phyloP scores from a whole-genome alignment of 92 coral and sea anemone genomes.

The Metridium senile region DNA sequence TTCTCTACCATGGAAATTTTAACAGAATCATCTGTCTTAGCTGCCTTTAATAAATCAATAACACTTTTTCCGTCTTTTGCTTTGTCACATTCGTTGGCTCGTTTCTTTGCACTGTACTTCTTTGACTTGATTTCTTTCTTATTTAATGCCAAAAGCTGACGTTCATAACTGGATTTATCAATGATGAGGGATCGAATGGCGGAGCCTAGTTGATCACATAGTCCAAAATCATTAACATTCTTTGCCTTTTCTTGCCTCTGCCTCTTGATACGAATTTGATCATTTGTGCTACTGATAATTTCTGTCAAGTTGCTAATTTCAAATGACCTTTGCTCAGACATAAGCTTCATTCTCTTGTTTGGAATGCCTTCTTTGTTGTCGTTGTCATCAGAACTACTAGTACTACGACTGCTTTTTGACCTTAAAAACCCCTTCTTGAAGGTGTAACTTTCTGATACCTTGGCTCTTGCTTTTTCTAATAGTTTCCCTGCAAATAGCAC shows the following conservation, averaged over 20 bases:
- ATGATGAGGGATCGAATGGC: background rate
- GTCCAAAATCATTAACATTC: background rate
- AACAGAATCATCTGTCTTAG: background rate
- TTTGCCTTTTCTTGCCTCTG: background rate
- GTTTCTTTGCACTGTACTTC: background rate
- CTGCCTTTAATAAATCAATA: slow-evolving; percentile 1
- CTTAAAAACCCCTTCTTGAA: slow-evolving; percentile 1
- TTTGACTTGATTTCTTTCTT: background rate
- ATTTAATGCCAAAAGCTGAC: background rate
- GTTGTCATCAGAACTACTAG: background rate
- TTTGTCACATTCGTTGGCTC: background rate
- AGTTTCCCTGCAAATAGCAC: slow-evolving; percentile 1
- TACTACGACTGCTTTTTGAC: background rate
- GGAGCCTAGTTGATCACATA: slow-evolving; percentile 1
- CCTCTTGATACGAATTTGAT: slow-evolving; percentile 6
- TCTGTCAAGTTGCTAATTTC: background rate
- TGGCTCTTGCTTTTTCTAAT: slow-evolving; percentile 6
- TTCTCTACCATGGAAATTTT: background rate
- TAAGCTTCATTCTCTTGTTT: background rate
- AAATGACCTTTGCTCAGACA: slow-evolving; percentile 2
- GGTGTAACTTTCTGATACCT: background rate
- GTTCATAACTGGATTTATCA: background rate
- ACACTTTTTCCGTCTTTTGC: background rate
- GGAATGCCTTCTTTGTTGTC: background rate
- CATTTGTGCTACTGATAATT: background rate